Evolutionary conservation across 2,888 invertebrate species (phyloP), one percentile per base, ranked within the genome.

Genomic region (Mechanitis messenoides): DNA sequence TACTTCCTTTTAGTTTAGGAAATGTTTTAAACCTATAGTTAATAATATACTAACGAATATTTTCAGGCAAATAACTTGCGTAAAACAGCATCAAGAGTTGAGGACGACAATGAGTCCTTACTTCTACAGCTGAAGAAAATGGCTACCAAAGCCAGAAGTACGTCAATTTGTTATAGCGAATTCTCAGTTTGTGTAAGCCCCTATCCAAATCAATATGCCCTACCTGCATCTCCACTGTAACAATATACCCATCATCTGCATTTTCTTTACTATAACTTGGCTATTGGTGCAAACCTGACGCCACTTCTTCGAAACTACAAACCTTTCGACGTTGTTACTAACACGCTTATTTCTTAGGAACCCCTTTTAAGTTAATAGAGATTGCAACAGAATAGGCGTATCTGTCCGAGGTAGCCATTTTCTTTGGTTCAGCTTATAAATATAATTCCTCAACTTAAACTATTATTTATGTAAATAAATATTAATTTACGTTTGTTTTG

Each of bases 101-200:
- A 98, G 91, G 97, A 97, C 85, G 98, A 98, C 92, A 98, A 98
- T 92, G 98, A 98, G 88, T 96, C 96, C 74, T 92, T 98, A 88
- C 94, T 96, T 88, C 93, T 96, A 91, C 98, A 98, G 93, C 93
- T 98, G 91, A 96, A 97, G 93, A 97, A 97, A 94, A 95, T 98
- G 94, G 96, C 97, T 91, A 93, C 94, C 86, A 94, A 94, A 90
- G 93, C 94, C 91, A 93, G 93, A 93, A 93, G 94, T 94, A 94
- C 90, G 93, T 92, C 84, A 78, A 77, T 79, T 74, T 81, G 74
- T 83, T 84, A 79, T 84, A 79, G 75, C 77, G 78, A 79, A 78
- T 79, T 76, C 73, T 79, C 78, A 77, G 78, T 83, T 83, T 82
- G 78, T 80, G 68, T 73, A 76, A 73, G 73, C 69, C 72, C 69